A percentile compares a stretch with the other conserved stretches of the same genome.
phyloP scores from a whole-genome alignment of 2,888 invertebrate species.

The Eupithecia abbreviata region DNA sequence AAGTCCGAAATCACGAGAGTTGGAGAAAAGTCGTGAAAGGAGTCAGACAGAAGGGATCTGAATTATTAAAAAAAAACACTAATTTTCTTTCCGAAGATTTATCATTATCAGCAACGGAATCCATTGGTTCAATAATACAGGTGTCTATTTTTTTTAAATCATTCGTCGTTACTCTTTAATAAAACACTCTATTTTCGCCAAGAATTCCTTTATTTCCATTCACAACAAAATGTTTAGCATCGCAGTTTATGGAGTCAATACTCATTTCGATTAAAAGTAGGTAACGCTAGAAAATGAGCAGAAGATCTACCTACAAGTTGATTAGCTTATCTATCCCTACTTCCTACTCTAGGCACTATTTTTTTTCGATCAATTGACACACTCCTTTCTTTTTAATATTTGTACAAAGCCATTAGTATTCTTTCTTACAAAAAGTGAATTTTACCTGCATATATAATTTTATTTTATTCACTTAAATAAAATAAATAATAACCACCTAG shows the following conservation, averaged over 20 bases:
- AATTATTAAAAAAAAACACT: too few relatives aligned
- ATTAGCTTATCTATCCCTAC: slow-evolving; percentile 1
- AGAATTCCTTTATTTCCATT: slow-evolving; percentile 45
- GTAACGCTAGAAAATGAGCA: slow-evolving; percentile 52
- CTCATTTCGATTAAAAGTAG: slow-evolving; percentile 7
- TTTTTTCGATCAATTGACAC: slow-evolving; percentile 79
- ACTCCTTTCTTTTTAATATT: slow-evolving; percentile 42
- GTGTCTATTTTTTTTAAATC: too few relatives aligned
- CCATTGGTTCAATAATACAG: too few relatives aligned
- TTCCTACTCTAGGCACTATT: slow-evolving; percentile 78
- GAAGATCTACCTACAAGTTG: slow-evolving; percentile 38
- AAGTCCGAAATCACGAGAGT: too few relatives aligned
- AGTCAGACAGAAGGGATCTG: too few relatives aligned
- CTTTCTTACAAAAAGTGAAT: slow-evolving; percentile 24
- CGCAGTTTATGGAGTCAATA: slow-evolving; percentile 13
- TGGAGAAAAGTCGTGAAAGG: too few relatives aligned
- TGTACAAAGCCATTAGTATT: slow-evolving; percentile 33
- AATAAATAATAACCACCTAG: not conserved
- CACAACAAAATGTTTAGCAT: slow-evolving; percentile 48
- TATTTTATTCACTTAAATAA: too few relatives aligned
- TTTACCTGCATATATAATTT: not conserved
- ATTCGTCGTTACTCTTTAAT: not conserved
- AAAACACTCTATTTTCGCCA: slow-evolving; percentile 24
- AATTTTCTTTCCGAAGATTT: too few relatives aligned
- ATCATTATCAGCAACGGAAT: too few relatives aligned